These are phyloP conservation scores for Cepaea nemoralis DNA, from an alignment of 1,140 invertebrate species.

Conservation along the genomic window DNA sequence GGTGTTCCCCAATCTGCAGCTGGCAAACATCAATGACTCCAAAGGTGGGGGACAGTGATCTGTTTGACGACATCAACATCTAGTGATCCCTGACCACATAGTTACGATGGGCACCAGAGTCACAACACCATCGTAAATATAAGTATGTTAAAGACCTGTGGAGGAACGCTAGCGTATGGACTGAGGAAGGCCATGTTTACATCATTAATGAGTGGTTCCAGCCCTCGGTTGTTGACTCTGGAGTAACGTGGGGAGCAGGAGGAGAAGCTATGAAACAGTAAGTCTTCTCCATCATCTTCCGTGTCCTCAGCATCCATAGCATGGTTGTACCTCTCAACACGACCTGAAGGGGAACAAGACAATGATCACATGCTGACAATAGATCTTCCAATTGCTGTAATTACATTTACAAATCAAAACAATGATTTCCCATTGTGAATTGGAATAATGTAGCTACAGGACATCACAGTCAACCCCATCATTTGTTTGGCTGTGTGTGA, in stretches of 20 bases:
- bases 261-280: slow-evolving; percentile 85
- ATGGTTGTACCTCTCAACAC: slow-evolving; percentile 93
- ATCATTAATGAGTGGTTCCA: slow-evolving; percentile 40
- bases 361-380: too few species aligned
- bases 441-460: too few species aligned
- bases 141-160: slow-evolving; percentile 29
- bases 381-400: too few species aligned
- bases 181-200: slow-evolving; percentile 43
- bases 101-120: not conserved
- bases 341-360: slow-evolving; percentile 77
- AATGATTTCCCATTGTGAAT: too few species aligned
- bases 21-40: not conserved
- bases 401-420: too few species aligned
- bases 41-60: not conserved
- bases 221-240: slow-evolving; percentile 70
- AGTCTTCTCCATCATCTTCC: slow-evolving; percentile 69
- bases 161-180: slow-evolving; percentile 37
- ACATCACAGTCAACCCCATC: too few species aligned
- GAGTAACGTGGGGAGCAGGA: slow-evolving; percentile 93
- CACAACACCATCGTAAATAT: not conserved
- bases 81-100: not conserved
- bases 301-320: slow-evolving; percentile 75
- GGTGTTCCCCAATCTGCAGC: too few species aligned
- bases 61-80: slow-evolving; percentile 10
- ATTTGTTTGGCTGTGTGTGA: too few species aligned